Percentiles rank a stretch among this genome's conserved stretches.
Conservation (phyloP, 2,888 invertebrate genomes). For the Orthosia incerta region DNA sequence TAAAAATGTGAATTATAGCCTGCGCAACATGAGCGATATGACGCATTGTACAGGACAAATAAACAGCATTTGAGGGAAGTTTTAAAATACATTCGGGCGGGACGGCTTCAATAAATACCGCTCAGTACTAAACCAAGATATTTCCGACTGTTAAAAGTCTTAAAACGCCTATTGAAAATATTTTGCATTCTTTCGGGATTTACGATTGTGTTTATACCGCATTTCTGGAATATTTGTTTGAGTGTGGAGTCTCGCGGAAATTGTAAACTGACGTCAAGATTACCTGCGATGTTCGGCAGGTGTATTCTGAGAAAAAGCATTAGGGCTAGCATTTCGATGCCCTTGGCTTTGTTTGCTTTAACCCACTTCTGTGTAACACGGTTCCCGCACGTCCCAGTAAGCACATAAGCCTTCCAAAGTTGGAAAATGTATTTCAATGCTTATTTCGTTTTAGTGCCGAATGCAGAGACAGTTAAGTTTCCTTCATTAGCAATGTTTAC, state of each 20-base stretch:
- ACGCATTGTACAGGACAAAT: conserved; percentile 51
- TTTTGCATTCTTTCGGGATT: conserved; percentile 71
- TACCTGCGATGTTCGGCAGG: conserved; percentile 51
- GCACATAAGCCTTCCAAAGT: conserved; percentile 52
- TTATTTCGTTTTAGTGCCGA: conserved; percentile 43
- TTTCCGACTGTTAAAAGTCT: conserved; percentile 61
- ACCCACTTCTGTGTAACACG: conserved; percentile 45
- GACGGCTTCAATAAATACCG: conserved; percentile 56
- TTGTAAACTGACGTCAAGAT: conserved; percentile 52
- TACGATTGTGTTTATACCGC: conserved; percentile 68
- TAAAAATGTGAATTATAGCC: conserved; percentile 38
- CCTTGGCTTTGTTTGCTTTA: conserved; percentile 52
- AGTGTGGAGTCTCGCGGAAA: conserved; percentile 57
- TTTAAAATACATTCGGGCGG: conserved; percentile 54
- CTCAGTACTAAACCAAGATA: conserved; percentile 57
- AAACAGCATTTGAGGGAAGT: conserved; percentile 50
- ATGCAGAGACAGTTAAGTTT: conserved; percentile 45
- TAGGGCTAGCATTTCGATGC: conserved; percentile 4
- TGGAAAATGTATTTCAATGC: conserved; percentile 49
- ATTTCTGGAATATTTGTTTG: conserved; percentile 66
- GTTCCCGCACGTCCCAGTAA: conserved; percentile 15
- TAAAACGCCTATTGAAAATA: conserved; percentile 66
- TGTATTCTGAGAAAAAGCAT: conserved; percentile 44
- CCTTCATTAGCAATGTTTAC: conserved; percentile 39
- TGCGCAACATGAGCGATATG: conserved; percentile 24